These are phyloP conservation scores for Rhagoletis pomonella DNA, from an alignment of 1,140 invertebrate genomes.

Conservation along the genomic window DNA sequence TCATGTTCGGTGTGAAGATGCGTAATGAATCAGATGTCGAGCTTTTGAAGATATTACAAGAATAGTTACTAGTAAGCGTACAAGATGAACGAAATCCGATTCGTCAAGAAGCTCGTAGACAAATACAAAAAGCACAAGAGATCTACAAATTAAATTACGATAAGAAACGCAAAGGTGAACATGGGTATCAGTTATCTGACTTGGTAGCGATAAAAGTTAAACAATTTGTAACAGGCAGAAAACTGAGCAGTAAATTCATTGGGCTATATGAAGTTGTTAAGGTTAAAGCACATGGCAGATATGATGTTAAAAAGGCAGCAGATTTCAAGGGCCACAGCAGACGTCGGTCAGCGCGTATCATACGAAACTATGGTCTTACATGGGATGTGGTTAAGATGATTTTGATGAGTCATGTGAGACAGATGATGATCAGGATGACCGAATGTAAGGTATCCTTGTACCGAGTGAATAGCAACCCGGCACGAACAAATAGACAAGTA, in stretches of 20 bases:
- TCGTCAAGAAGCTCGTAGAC: too few relatives aligned
- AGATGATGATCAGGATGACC: too few relatives aligned
- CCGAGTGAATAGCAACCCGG: too few relatives aligned
- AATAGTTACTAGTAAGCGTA: too few relatives aligned
- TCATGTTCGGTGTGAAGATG: neutral
- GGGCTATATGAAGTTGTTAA: neutral
- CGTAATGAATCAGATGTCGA: slow-evolving; percentile 59
- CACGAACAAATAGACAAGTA: too few relatives aligned
- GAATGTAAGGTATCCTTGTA: too few relatives aligned
- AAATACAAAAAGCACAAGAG: too few relatives aligned
- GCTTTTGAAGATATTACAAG: slow-evolving; percentile 56
- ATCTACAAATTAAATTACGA: too few relatives aligned
- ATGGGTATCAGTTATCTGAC: neutral
- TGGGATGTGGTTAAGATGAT: too few relatives aligned
- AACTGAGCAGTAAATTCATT: neutral
- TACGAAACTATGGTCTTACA: neutral
- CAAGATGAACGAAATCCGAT: too few relatives aligned
- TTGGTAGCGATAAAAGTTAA: neutral
- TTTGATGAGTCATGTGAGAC: too few relatives aligned
- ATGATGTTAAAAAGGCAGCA: slow-evolving; percentile 6
- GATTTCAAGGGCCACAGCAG: neutral
- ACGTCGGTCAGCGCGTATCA: neutral
- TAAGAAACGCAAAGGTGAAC: too few relatives aligned
- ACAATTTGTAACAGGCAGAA: neutral
- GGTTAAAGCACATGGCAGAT: neutral